Base-by-base conservation (phyloP, 2,888 invertebrate species). In the Caenorhabditis becei region DNA sequence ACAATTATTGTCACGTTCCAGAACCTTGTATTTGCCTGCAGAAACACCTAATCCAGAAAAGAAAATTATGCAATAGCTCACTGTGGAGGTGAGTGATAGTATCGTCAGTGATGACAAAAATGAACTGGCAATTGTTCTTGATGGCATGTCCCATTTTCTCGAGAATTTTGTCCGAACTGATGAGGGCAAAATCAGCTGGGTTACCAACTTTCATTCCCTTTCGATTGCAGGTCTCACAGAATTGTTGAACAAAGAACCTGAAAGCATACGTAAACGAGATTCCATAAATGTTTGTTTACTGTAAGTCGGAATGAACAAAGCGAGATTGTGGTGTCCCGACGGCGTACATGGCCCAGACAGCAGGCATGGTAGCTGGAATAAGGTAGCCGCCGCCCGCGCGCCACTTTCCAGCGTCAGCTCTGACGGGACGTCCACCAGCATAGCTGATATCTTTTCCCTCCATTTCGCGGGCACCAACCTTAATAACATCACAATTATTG, bases 51-150 rank as follows among this genome's bases (percentile, higher is more conserved):
- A 26, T 56, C 7, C 4, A 56, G 1, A 56, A 24, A 58, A 71
- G 16, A 24, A 14, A 53, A 66, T 32, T 41, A 11, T 10, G 20
- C 14, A 37, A 26, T n/a, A 51, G 53, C 69, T 1, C 18, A 74
- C 75, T 18, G 44, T 77, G 81, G 8, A 82, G 32, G 47, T 75
- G 58, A 24, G 62, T 79, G 35, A 79, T 71, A 0, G 5, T 35
- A 20, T 79, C 79, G 7, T 74, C 79, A 16, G 82, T 82, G 61
- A 82, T 67, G 7, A 74, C 8, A 28, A 82, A 61, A 11, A 78
- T 49, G 37, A 51, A 82, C 37, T 82, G 54, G 62, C 67, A 71
- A 7, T 56, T 44, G 63, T 49, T 49, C 2, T 49, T 37, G 26
- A 67, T 61, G 2, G 65, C 63, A 20, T n/a, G n/a, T 14, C 26